phyloP scores from a whole-genome alignment of 2,888 invertebrate genomes.

The Cryptocephalus primarius region DNA sequence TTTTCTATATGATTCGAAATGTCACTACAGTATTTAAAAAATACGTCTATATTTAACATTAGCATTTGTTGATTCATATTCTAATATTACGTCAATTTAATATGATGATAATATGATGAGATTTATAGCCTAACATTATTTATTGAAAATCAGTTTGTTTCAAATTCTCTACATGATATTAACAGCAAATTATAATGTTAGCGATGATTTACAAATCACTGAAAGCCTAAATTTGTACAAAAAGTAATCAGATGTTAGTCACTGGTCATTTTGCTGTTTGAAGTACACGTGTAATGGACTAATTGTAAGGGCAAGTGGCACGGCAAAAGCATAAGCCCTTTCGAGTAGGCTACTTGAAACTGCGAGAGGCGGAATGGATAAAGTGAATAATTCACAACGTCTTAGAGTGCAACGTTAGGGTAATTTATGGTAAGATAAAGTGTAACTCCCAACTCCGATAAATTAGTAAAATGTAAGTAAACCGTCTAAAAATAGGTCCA shows the following conservation, averaged over 20 bases:
- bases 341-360: conserved; percentile 10
- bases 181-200: no score
- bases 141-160: no score
- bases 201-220: no score
- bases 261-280: conserved; percentile 11
- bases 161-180: no score
- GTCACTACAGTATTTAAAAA: no score
- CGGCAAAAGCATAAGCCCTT: conserved; percentile 9
- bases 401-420: conserved; percentile 23
- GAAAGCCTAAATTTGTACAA: no score
- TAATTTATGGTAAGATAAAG: conserved; percentile 24
- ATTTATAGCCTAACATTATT: no score
- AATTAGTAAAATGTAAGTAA: conserved; percentile 22
- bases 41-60: no score
- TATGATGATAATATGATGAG: no score
- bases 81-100: no score
- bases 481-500: conserved; percentile 21
- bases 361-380: conserved; percentile 6
- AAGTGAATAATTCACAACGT: conserved; percentile 20
- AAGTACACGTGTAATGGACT: conserved; percentile 10
- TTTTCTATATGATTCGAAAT: no score
- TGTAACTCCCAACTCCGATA: conserved; percentile 18
- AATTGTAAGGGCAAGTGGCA: conserved; percentile 8
- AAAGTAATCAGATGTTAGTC: conserved; percentile 1
- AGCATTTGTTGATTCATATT: no score